These are phyloP conservation scores for Aurelia aurita DNA, from an alignment of 30 jellyfish, hydroid and myxozoan genomes.

Conservation along the genomic window DNA sequence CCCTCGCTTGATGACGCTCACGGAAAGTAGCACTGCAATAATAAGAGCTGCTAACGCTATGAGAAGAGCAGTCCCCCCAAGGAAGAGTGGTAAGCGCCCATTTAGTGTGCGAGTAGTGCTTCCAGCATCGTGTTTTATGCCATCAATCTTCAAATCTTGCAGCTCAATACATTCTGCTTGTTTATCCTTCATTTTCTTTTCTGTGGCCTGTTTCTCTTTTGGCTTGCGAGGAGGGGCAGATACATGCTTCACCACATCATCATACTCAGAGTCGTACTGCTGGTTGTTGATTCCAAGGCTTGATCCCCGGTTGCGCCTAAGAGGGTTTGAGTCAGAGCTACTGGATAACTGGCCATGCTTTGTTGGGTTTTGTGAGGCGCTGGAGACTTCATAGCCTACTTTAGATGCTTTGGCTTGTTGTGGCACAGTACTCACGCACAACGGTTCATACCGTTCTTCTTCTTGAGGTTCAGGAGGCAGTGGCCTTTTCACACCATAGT, in stretches of 20 bases:
- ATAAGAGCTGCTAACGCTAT: conserved; percentile 11
- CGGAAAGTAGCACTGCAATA: background rate
- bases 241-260: background rate
- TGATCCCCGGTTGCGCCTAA: too few species aligned
- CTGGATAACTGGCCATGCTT: too few species aligned
- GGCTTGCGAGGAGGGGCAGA: background rate
- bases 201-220: background rate
- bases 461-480: background rate
- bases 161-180: conserved; percentile 12
- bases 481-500: too few species aligned
- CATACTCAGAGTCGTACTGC: background rate
- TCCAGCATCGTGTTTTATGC: background rate
- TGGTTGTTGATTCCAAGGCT: too few species aligned
- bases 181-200: background rate
- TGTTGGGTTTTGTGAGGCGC: too few species aligned
- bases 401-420: background rate
- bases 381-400: too few species aligned
- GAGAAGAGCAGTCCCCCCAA: conserved; percentile 15
- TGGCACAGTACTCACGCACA: background rate
- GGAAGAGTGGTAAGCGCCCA: background rate
- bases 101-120: background rate
- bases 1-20: background rate
- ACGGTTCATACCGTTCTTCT: conserved; percentile 22
- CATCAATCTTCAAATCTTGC: background rate
- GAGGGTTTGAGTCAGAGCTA: too few species aligned